Percentiles rank a stretch among this genome's conserved stretches.
Evolutionary conservation across 2,113 vertebrate species (phyloP).

Genomic region (Chloropsis cyanopogon): DNA sequence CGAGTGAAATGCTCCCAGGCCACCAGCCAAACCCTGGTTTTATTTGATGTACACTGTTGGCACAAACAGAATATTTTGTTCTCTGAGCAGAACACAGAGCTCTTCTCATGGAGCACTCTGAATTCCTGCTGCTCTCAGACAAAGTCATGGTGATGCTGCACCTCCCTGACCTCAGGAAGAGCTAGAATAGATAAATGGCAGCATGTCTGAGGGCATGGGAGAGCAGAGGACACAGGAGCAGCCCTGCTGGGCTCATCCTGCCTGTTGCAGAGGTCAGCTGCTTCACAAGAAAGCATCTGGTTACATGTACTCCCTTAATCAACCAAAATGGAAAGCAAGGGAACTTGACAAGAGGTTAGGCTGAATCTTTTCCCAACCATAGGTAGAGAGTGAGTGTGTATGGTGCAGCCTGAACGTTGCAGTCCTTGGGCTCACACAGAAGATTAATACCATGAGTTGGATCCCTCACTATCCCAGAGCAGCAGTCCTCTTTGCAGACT

Average conservation of each 20-base stretch:
- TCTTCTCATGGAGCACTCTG: not conserved
- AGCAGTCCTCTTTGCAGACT: not conserved
- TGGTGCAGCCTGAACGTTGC: not conserved
- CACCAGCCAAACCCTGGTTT: not conserved
- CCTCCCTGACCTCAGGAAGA: not conserved
- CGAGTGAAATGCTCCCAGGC: not conserved
- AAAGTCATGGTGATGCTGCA: not conserved
- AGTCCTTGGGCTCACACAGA: not conserved
- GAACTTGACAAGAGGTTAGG: not conserved
- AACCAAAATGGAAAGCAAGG: not conserved
- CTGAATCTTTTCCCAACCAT: not conserved
- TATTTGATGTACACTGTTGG: not conserved
- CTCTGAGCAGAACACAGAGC: not conserved
- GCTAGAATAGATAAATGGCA: not conserved
- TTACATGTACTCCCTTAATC: fast-evolving
- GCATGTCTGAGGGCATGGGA: not conserved
- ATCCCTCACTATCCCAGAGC: not conserved
- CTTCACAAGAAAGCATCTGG: not conserved
- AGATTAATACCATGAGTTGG: not conserved
- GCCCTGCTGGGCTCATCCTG: not conserved
- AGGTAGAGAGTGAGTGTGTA: not conserved
- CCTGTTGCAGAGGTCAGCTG: not conserved
- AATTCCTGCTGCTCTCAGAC: not conserved
- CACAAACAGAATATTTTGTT: slow-evolving; percentile 29
- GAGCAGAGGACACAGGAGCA: not conserved